Evolutionary conservation across 2,797 vertebrate species (phyloP).

Genomic region (Streptopelia turtur): DNA sequence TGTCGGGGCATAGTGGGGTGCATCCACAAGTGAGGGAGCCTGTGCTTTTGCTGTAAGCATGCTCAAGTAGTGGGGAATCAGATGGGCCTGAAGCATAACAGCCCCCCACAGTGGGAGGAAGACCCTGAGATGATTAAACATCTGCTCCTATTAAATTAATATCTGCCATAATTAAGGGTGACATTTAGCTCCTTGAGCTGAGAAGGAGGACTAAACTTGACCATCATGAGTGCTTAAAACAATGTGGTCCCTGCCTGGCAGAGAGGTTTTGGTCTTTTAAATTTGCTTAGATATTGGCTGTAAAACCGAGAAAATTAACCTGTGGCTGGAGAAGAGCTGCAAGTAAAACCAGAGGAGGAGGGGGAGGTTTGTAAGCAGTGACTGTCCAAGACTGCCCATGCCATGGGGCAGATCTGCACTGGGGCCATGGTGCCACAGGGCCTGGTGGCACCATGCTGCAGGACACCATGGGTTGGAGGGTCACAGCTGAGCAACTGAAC

Average conservation of each 20-base stretch:
- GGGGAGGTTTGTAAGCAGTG: neutral
- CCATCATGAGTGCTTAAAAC: neutral
- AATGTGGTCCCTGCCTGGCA: neutral
- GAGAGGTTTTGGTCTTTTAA: neutral
- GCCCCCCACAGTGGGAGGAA: neutral
- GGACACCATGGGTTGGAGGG: too few species aligned
- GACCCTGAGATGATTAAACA: neutral
- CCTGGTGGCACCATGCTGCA: neutral
- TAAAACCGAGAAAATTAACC: neutral
- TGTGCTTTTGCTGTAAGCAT: neutral
- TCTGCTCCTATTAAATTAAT: constrained; percentile 5
- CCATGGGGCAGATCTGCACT: fast-evolving
- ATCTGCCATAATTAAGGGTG: neutral
- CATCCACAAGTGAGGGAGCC: neutral
- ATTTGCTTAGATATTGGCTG: neutral
- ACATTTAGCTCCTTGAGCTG: neutral
- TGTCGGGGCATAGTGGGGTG: neutral
- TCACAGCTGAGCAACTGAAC: neutral
- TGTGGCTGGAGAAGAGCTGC: neutral
- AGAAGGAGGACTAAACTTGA: neutral
- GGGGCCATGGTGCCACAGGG: neutral
- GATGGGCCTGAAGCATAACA: neutral
- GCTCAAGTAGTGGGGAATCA: neutral
- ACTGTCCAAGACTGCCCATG: too few species aligned
- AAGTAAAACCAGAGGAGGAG: neutral